These are phyloP conservation scores for Carlito syrichta DNA, from an alignment of 2,113 vertebrate species.

Conservation along the genomic window DNA sequence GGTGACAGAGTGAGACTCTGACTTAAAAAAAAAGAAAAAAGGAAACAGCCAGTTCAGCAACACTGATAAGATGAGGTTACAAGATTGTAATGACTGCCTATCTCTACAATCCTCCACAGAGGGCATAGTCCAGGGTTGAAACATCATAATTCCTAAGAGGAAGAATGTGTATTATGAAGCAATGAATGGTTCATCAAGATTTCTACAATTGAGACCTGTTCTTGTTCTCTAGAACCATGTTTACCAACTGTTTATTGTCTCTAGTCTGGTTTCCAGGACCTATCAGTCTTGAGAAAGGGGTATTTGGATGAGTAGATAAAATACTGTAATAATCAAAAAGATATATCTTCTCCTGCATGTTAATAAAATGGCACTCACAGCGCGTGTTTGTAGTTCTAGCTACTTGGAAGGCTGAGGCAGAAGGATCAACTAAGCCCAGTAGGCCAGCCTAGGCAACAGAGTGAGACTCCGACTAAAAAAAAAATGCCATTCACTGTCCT, in stretches of 20 bases:
- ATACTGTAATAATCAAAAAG: background rate
- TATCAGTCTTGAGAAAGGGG: background rate
- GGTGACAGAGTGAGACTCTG: no score
- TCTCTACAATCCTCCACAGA: background rate
- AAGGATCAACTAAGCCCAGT: no score
- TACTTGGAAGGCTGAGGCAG: no score
- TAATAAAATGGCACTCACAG: constrained; percentile 12
- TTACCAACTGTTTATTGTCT: background rate
- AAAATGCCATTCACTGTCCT: no score
- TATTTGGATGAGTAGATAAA: background rate
- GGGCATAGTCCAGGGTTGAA: background rate
- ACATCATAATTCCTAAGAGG: background rate
- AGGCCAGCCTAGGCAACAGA: no score
- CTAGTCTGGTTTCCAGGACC: constrained; percentile 30
- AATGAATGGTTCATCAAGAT: background rate
- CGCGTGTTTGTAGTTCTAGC: no score
- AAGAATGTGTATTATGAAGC: background rate
- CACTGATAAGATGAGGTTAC: background rate
- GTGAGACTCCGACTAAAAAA: no score
- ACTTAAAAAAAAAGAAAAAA: no score
- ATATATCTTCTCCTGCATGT: background rate
- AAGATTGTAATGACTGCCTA: background rate
- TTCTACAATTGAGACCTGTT: background rate
- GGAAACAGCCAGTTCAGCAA: background rate
- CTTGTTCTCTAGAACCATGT: background rate